These are phyloP conservation scores for Pachyseris speciosa DNA, from an alignment of 64 coral and sea anemone genomes.

Conservation along the genomic window DNA sequence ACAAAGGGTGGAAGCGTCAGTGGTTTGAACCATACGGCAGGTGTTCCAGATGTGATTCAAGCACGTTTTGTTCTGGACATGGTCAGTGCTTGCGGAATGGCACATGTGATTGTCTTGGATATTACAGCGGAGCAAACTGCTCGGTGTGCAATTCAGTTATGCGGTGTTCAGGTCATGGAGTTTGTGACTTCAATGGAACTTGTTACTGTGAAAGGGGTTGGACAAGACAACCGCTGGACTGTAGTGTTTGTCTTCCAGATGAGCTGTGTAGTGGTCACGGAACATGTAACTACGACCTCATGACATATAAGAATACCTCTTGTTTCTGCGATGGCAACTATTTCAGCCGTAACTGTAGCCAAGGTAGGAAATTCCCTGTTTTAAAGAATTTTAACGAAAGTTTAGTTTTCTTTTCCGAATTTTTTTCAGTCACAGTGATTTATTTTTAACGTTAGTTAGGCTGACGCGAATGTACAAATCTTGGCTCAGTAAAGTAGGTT, in stretches of 20 bases:
- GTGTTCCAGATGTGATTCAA: constrained; percentile 72
- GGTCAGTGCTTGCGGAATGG: constrained; percentile 72
- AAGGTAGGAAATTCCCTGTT: constrained; percentile 11
- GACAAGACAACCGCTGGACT: constrained; percentile 61
- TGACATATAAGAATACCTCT: constrained; percentile 49
- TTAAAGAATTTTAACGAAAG: not conserved
- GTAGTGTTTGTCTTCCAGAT: constrained; percentile 66
- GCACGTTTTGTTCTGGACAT: constrained; percentile 47
- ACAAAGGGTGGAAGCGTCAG: constrained; percentile 63
- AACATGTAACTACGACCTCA: constrained; percentile 66
- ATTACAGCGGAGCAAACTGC: constrained; percentile 61
- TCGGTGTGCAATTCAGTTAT: constrained; percentile 56
- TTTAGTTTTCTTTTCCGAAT: not conserved
- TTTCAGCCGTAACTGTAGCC: constrained; percentile 60
- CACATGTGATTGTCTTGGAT: constrained; percentile 57
- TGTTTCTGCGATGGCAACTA: constrained; percentile 59
- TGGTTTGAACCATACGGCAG: constrained; percentile 83
- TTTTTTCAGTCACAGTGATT: not conserved
- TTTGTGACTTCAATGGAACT: constrained; percentile 67
- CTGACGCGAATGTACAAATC: too few species aligned
- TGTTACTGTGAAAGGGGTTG: constrained; percentile 68
- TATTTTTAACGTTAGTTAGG: too few species aligned
- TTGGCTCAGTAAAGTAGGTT: too few species aligned
- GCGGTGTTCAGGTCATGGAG: constrained; percentile 74
- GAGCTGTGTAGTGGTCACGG: constrained; percentile 73